These are phyloP conservation scores for Xylocampa areola DNA, from an alignment of 2,888 invertebrate genomes.

Conservation along the genomic window DNA sequence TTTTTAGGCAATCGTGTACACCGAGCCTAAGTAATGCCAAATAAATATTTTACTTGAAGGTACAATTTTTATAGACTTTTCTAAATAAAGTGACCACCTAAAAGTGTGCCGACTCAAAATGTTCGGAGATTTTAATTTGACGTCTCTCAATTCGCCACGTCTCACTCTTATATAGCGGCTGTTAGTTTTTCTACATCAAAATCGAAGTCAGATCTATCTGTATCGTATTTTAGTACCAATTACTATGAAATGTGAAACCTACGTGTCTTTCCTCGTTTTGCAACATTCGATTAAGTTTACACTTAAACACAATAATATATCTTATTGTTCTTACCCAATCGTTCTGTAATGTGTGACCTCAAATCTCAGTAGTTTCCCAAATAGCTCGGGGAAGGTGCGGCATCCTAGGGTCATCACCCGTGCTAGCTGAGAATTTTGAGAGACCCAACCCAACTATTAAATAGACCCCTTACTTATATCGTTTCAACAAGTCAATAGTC, in stretches of 20 bases:
- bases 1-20: too few species aligned
- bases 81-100: too few species aligned
- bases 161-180: too few species aligned
- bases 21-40: too few species aligned
- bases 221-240: too few species aligned
- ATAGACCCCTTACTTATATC: conserved; percentile 4
- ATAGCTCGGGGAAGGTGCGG: conserved; percentile 40
- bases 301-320: conserved; percentile 18
- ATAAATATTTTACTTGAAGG: too few species aligned
- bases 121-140: too few species aligned
- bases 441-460: conserved; percentile 17
- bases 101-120: too few species aligned
- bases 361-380: conserved; percentile 33
- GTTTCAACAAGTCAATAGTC: conserved; percentile 3
- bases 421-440: conserved; percentile 14
- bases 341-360: conserved; percentile 17
- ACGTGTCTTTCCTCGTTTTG: conserved; percentile 9
- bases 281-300: conserved; percentile 8
- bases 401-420: conserved; percentile 42
- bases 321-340: conserved; percentile 31
- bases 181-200: too few species aligned
- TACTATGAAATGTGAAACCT: background rate
- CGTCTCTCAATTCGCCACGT: too few species aligned
- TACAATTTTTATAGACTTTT: too few species aligned
- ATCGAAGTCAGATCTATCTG: too few species aligned